phyloP scores from a whole-genome alignment of 1,140 invertebrate genomes.

The Zaprionus taronus region DNA sequence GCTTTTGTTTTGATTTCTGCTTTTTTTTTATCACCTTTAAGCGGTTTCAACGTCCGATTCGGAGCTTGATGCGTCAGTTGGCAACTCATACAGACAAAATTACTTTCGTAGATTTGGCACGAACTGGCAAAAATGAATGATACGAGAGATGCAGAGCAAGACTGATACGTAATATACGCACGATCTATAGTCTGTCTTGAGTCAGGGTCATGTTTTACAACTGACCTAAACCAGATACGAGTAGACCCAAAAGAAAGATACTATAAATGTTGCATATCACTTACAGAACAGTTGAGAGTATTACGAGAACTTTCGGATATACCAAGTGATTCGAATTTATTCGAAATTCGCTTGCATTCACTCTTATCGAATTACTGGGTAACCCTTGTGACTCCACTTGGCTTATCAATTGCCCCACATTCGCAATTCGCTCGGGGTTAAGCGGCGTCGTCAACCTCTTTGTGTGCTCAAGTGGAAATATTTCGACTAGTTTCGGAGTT shows the following conservation, averaged over 20 bases:
- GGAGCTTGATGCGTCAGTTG: constrained; percentile 62
- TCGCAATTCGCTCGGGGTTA: constrained; percentile 35
- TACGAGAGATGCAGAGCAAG: constrained; percentile 12
- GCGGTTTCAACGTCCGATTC: constrained; percentile 29
- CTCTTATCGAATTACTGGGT: background rate
- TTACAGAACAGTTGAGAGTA: background rate
- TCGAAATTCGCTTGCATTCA: background rate
- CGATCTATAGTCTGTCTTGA: constrained; percentile 21
- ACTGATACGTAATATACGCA: constrained; percentile 28
- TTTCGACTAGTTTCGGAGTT: constrained; percentile 22
- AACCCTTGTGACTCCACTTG: constrained; percentile 18
- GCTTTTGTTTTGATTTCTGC: constrained; percentile 18
- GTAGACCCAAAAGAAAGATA: background rate
- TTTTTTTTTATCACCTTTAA: constrained; percentile 32
- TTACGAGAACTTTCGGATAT: background rate
- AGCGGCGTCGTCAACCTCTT: constrained; percentile 46
- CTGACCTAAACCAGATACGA: constrained; percentile 10
- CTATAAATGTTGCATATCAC: background rate
- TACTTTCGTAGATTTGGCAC: constrained; percentile 56
- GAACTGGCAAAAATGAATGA: constrained; percentile 38
- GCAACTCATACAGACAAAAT: constrained; percentile 45
- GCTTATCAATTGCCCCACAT: constrained; percentile 42
- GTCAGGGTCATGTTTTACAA: constrained; percentile 42
- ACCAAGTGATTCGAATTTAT: background rate
- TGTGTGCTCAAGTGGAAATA: constrained; percentile 60